phyloP scores from a whole-genome alignment of 2,113 vertebrate species.

The Rhinoderma darwinii region DNA sequence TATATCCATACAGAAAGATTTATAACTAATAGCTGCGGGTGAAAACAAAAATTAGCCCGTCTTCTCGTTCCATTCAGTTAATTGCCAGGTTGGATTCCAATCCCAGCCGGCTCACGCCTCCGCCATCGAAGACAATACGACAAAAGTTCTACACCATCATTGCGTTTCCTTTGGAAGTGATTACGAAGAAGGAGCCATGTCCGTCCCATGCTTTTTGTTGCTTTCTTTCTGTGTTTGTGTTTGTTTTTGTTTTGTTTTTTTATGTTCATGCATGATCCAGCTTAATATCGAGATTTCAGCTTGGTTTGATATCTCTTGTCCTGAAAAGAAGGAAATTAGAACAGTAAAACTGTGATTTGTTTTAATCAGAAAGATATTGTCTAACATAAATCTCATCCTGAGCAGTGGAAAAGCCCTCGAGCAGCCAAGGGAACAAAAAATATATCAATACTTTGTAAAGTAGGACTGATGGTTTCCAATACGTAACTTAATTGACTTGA shows the following conservation, averaged over 20 bases:
- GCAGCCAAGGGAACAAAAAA: conserved; percentile 72
- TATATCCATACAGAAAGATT: conserved; percentile 58
- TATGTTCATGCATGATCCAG: conserved; percentile 50
- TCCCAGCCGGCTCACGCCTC: not conserved
- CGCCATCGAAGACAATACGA: not conserved
- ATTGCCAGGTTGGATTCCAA: conserved; percentile 7
- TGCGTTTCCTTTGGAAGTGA: not conserved
- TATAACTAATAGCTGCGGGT: not conserved
- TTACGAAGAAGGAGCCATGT: not conserved
- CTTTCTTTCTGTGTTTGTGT: conserved; percentile 34
- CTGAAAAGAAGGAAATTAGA: conserved; percentile 78
- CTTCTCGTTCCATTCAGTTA: not conserved
- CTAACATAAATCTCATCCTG: conserved; percentile 82
- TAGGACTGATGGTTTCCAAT: conserved; percentile 91
- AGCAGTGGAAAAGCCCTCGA: conserved; percentile 82
- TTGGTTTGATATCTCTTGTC: conserved; percentile 74
- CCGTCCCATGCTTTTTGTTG: not conserved
- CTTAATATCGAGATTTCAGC: conserved; percentile 66
- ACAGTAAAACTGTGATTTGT: conserved; percentile 82
- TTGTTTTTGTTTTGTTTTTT: conserved; percentile 42
- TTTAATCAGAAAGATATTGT: conserved; percentile 84
- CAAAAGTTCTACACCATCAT: not conserved
- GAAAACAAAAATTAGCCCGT: not conserved
- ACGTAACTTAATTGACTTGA: conserved; percentile 93
- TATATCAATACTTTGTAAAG: conserved; percentile 92